Evolutionary conservation across 2,888 invertebrate genomes (phyloP).

Genomic region (Drosophila anomalipes): DNA sequence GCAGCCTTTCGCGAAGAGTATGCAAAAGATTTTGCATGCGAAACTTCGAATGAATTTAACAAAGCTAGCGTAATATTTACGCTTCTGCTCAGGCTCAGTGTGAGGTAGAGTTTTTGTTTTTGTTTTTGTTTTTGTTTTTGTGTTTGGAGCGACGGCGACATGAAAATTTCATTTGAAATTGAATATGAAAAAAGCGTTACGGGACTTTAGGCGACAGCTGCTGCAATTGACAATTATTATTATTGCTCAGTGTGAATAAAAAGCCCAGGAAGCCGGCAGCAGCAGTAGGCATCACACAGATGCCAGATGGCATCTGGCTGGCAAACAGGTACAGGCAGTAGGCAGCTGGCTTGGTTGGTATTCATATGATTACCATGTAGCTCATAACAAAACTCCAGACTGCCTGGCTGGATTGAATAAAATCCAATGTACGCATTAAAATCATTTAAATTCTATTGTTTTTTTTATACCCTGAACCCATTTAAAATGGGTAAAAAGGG

Average conservation of each 20-base stretch:
- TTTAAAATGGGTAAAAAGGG: no score
- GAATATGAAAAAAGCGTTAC: slow-evolving; percentile 66
- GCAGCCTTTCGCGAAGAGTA: slow-evolving; percentile 43
- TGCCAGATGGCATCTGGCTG: slow-evolving; percentile 7
- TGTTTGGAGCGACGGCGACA: slow-evolving; percentile 37
- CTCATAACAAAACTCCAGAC: slow-evolving; percentile 64
- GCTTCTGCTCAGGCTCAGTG: neutral
- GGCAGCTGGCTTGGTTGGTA: slow-evolving; percentile 60
- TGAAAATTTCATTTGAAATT: slow-evolving; percentile 78
- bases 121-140: slow-evolving; percentile 1
- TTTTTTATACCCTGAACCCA: neutral
- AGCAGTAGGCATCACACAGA: neutral
- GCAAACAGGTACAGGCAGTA: slow-evolving; percentile 7
- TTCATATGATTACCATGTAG: slow-evolving; percentile 66
- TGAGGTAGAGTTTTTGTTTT: slow-evolving; percentile 3
- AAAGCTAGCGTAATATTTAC: slow-evolving; percentile 59
- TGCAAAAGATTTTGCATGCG: slow-evolving; percentile 58
- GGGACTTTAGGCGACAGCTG: slow-evolving; percentile 61
- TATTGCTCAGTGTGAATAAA: slow-evolving; percentile 75
- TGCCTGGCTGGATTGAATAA: slow-evolving; percentile 67
- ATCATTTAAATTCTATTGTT: slow-evolving; percentile 83
- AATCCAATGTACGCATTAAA: slow-evolving; percentile 81
- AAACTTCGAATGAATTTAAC: slow-evolving; percentile 54
- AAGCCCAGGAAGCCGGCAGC: slow-evolving; percentile 28
- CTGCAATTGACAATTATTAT: slow-evolving; percentile 81